These are phyloP conservation scores for Caenorhabditis sp. DNA, from an alignment of 2,888 invertebrate species.

Conservation along the genomic window DNA sequence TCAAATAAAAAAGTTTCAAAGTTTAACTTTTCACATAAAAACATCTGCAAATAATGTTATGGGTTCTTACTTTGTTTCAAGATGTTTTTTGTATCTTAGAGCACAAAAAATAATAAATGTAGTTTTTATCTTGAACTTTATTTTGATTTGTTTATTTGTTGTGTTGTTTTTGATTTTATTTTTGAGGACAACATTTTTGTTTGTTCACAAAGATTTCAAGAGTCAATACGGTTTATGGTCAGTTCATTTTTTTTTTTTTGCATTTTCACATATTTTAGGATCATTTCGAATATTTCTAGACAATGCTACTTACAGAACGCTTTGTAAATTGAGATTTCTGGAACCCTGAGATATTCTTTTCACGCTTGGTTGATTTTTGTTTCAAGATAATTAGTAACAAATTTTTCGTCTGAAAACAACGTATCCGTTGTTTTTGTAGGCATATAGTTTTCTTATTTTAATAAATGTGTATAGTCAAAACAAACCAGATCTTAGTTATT, in stretches of 20 bases:
- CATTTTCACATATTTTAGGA: slow-evolving; percentile 7
- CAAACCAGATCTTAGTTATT: too few relatives aligned
- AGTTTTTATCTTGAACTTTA: slow-evolving; percentile 1
- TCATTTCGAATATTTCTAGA: background rate
- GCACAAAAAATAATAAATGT: background rate
- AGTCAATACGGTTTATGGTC: slow-evolving; percentile 17
- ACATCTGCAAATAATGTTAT: background rate
- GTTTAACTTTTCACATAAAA: background rate
- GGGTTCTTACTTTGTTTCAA: background rate
- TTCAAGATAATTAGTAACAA: too few relatives aligned
- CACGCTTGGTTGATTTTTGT: too few relatives aligned
- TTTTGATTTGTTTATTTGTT: slow-evolving; percentile 12
- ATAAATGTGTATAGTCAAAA: too few relatives aligned
- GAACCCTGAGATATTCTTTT: too few relatives aligned
- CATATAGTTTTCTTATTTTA: too few relatives aligned
- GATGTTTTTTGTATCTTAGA: background rate
- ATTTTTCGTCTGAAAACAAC: too few relatives aligned
- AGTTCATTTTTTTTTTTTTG: slow-evolving; percentile 26
- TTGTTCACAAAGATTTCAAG: background rate
- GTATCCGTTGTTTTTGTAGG: too few relatives aligned
- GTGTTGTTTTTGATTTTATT: slow-evolving; percentile 2
- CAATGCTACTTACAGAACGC: too few relatives aligned
- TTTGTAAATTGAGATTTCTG: too few relatives aligned
- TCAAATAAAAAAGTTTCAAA: background rate
- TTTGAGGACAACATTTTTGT: background rate